These are phyloP conservation scores for Phainopepla nitens DNA, from an alignment of 2,113 vertebrate species.

Conservation along the genomic window DNA sequence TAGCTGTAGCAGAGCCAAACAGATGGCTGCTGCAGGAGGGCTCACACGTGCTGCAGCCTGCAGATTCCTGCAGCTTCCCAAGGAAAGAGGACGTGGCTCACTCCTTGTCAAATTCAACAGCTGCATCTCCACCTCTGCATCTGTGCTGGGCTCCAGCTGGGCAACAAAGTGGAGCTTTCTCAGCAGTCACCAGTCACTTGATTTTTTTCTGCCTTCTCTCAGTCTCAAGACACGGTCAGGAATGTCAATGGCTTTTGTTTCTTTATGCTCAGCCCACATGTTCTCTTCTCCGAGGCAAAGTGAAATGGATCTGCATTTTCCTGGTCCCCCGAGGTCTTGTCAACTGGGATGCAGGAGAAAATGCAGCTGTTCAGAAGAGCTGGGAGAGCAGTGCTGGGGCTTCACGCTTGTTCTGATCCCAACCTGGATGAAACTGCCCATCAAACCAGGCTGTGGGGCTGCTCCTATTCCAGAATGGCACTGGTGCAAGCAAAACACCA, in stretches of 20 bases:
- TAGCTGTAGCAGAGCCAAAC: background rate
- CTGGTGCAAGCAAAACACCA: background rate
- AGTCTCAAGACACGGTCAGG: background rate
- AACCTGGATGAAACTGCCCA: background rate
- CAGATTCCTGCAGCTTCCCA: background rate
- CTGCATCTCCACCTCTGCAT: conserved; percentile 44
- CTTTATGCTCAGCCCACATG: conserved; percentile 7
- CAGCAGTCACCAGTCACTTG: background rate
- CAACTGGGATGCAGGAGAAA: background rate
- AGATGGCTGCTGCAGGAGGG: conserved; percentile 42
- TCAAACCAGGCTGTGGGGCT: background rate
- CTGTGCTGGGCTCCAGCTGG: background rate
- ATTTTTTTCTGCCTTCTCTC: background rate
- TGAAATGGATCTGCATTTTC: background rate
- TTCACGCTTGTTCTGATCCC: background rate
- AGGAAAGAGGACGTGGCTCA: background rate
- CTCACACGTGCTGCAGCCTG: background rate
- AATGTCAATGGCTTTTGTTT: conserved; percentile 39
- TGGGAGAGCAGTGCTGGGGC: background rate
- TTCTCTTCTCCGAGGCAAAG: background rate
- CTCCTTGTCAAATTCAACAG: conserved; percentile 21
- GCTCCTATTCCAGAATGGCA: background rate
- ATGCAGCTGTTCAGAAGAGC: background rate
- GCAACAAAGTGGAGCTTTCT: conserved; percentile 41
- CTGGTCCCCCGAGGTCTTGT: background rate